Base-by-base conservation (phyloP, 2,888 invertebrate species). In the Caenorhabditis becei region DNA sequence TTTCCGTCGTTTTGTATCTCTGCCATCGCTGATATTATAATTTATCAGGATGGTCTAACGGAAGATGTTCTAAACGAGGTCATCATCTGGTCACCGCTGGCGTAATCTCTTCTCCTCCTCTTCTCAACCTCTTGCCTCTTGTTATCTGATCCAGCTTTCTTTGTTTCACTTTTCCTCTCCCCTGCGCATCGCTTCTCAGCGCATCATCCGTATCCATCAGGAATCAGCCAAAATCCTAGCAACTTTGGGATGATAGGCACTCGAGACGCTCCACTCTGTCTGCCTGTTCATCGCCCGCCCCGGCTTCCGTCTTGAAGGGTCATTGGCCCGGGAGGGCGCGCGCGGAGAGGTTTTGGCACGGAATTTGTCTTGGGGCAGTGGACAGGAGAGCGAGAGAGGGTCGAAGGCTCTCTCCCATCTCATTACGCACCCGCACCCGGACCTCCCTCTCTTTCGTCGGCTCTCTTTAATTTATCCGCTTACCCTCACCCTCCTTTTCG, bases 401-500 rank as follows among this genome's bases (percentile, higher is more conserved):
- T 23, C 14, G n/a, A 18, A 41, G 61, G 47, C 66, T 53, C 53
- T 32, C 37, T 26, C 23, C 62, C 69, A 77, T 77, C 62, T 67
- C 77, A 77, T 77, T 69, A 67, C 67, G 62, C 67, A 61, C 61
- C 44, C 28, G 28, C 41, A 41, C 41, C 47, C 47, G 47, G 47
- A 47, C 47, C 47, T 47, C 47, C 47, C 18, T 47, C 47, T 56
- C 41, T 26, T 65, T 63, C 58, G 47, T 63, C 72, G 63, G 72
- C 59, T 66, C 63, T 65, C 77, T 77, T 77, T 77, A 70, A 77
- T 70, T 70, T 70, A 70, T 70, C 70, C 70, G 56, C 77, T 77
- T 70, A 70, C 66, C 53, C 63, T 44, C 49, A 32, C 47, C 20
- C 53, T 65, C 28, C 75, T 77, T 65, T 77, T 77, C 62, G 37